These are phyloP conservation scores for Drosophila ficusphila DNA, from an alignment of 1,140 invertebrate species.

Conservation along the genomic window DNA sequence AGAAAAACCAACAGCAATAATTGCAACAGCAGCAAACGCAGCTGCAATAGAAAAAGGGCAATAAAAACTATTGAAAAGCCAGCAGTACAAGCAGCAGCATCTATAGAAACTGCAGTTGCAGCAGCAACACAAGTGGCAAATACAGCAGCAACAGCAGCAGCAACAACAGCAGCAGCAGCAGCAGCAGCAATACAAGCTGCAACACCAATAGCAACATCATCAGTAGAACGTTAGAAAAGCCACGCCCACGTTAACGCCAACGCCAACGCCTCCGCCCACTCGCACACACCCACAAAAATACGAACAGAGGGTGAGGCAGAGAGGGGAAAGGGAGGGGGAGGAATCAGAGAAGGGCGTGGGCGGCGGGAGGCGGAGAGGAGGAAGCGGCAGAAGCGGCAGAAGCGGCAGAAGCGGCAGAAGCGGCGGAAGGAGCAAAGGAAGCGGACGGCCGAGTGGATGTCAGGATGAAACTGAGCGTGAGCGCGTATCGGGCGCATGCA, in stretches of 20 bases:
- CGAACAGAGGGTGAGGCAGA: neutral
- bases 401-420: too few species aligned
- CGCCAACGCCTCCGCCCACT: conserved; percentile 1
- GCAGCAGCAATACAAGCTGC: conserved; percentile 8
- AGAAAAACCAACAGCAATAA: neutral
- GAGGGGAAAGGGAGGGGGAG: neutral
- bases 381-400: too few species aligned
- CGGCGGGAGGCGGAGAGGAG: too few species aligned
- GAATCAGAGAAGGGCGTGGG: too few species aligned
- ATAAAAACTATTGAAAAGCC: neutral
- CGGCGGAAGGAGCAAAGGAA: conserved; percentile 12
- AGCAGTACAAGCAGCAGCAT: neutral
- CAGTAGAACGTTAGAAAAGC: neutral
- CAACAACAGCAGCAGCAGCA: neutral
- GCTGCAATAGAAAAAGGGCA: neutral
- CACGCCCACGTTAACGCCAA: conserved; percentile 16
- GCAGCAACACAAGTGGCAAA: neutral
- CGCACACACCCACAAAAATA: neutral
- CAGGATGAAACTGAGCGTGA: conserved; percentile 92
- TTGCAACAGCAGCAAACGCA: neutral
- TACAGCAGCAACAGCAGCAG: neutral
- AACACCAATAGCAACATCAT: neutral
- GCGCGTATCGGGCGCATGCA: conserved; percentile 92
- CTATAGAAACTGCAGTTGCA: neutral
- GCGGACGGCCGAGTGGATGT: conserved; percentile 54